Conservation (phyloP, 2,113 vertebrate species). For the Neolamprologus cancellatus region DNA sequence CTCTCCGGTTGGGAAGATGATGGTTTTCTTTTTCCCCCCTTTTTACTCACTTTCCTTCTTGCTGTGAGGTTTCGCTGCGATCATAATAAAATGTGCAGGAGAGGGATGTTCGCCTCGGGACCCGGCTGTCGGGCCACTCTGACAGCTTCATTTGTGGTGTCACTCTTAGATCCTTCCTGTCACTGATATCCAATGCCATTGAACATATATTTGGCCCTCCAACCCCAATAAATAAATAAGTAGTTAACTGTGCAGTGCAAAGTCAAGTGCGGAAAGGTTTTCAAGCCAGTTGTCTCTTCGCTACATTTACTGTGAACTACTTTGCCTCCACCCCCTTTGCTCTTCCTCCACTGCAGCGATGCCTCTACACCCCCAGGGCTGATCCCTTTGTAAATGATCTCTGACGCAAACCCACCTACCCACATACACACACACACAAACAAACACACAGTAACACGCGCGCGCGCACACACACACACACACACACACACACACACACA, state of each 20-base stretch:
- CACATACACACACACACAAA: conserved; percentile 5
- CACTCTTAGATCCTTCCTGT: conserved; percentile 66
- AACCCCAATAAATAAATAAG: conserved; percentile 63
- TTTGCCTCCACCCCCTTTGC: conserved; percentile 34
- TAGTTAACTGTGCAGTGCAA: conserved; percentile 8
- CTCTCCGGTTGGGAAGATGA: conserved; percentile 40
- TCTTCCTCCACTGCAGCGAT: conserved; percentile 40
- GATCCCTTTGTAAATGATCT: conserved; percentile 60
- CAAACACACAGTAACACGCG: background rate
- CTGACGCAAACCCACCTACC: conserved; percentile 49
- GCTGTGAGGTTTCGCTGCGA: conserved; percentile 57
- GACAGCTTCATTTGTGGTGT: conserved; percentile 70
- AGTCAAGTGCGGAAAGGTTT: conserved; percentile 25
- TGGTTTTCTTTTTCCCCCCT: conserved; percentile 5
- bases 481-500: background rate
- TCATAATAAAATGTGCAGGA: conserved; percentile 60
- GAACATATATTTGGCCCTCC: conserved; percentile 59
- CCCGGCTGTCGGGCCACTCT: conserved; percentile 64
- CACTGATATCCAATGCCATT: conserved; percentile 62
- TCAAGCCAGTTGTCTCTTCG: conserved; percentile 37
- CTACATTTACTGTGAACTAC: conserved; percentile 53
- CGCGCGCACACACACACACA: accelerated
- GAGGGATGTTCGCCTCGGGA: conserved; percentile 63
- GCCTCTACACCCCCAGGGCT: conserved; percentile 50
- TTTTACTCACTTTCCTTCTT: conserved; percentile 23